Evolutionary conservation across 2,113 vertebrate genomes (phyloP).

Genomic region (Dicentrarchus labrax): DNA sequence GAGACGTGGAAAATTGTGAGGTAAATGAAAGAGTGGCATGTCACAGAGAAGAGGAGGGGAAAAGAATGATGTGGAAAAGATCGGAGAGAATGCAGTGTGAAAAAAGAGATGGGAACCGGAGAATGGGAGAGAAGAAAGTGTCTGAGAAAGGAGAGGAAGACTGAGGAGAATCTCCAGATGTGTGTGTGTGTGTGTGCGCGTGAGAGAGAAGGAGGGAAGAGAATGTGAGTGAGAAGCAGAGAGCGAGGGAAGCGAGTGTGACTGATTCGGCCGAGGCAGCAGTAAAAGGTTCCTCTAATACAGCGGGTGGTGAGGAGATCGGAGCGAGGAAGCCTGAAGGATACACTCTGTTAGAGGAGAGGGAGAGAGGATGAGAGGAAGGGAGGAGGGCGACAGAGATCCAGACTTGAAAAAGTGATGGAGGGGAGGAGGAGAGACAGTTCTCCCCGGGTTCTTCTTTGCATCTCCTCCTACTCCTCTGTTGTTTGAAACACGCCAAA

Average conservation of each 20-base stretch:
- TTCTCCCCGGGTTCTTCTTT: constrained; percentile 50
- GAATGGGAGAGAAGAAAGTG: constrained; percentile 47
- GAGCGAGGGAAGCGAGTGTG: constrained; percentile 64
- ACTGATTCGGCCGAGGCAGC: constrained; percentile 72
- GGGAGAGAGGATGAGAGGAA: constrained; percentile 36
- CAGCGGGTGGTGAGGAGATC: constrained; percentile 71
- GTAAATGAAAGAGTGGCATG: constrained; percentile 47
- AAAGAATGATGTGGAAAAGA: constrained; percentile 54
- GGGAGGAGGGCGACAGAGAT: constrained; percentile 26
- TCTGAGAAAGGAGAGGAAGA: constrained; percentile 47
- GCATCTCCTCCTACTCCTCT: constrained; percentile 36
- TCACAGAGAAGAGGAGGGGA: constrained; percentile 17
- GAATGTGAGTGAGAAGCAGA: constrained; percentile 30
- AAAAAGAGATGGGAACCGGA: constrained; percentile 53
- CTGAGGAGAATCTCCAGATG: constrained; percentile 41
- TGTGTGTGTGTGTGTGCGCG: constrained; percentile 1
- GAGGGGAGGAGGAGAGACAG: constrained; percentile 38
- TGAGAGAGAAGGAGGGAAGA: constrained; percentile 8
- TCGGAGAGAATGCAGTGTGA: constrained; percentile 59
- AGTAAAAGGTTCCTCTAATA: constrained; percentile 76
- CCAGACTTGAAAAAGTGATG: constrained; percentile 61
- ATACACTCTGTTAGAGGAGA: constrained; percentile 67
- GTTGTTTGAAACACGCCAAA: constrained; percentile 34
- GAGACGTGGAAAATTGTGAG: constrained; percentile 43
- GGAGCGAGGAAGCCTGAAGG: constrained; percentile 70